Percentiles rank a stretch among this genome's conserved stretches.
Conservation (phyloP, 53 echinoderm and acorn worm species). For the Zoroaster sp. region DNA sequence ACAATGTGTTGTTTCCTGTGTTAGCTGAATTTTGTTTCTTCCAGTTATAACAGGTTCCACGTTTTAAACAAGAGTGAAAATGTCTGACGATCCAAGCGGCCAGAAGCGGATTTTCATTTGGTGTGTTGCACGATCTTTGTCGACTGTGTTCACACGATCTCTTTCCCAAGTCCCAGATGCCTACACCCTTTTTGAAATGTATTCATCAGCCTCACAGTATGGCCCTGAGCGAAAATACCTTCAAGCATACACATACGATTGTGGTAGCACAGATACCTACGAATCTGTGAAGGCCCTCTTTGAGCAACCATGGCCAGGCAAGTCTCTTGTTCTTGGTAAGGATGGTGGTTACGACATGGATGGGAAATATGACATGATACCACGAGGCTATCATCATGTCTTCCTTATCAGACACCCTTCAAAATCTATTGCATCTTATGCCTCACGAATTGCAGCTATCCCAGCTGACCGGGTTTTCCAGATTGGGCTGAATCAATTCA, state of each 20-base stretch:
- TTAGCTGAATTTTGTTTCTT: too few species aligned
- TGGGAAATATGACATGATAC: slow-evolving; percentile 9
- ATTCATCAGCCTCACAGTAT: not conserved
- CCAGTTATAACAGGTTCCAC: too few species aligned
- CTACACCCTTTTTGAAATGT: not conserved
- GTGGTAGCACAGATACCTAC: not conserved
- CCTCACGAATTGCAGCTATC: not conserved
- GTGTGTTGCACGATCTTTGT: not conserved
- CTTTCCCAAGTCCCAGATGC: slow-evolving; percentile 8
- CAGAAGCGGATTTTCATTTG: slow-evolving; percentile 6
- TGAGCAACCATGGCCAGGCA: slow-evolving; percentile 23
- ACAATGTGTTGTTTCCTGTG: too few species aligned
- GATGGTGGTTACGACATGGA: not conserved
- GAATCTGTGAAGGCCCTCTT: not conserved
- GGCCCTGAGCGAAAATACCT: not conserved
- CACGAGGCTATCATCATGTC: slow-evolving; percentile 27
- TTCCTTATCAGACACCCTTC: slow-evolving; percentile 29
- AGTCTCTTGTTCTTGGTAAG: slow-evolving; percentile 22
- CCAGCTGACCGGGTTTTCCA: not conserved
- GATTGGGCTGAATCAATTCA: not conserved
- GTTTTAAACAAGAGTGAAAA: not conserved
- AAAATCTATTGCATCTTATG: not conserved
- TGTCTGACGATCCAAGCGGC: not conserved
- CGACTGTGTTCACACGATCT: not conserved
- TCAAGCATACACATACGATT: not conserved